Base-by-base conservation (phyloP, 2,888 invertebrate species). In the Tricholauxania praeusta region DNA sequence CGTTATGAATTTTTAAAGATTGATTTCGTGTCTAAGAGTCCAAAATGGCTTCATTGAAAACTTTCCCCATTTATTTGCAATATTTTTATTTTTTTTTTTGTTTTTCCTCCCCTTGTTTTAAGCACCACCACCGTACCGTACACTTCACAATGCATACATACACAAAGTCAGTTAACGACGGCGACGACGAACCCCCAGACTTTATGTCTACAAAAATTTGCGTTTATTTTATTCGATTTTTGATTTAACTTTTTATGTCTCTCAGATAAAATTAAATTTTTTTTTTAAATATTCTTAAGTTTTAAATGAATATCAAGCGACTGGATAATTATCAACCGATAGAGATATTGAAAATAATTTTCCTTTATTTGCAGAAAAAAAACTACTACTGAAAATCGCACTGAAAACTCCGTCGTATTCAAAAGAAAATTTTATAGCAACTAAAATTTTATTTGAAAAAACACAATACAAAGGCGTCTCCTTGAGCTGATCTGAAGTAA, bases 371-470 rank as follows among this genome's bases (percentile, higher is more conserved):
- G 55, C 53, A 55, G 47, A 49, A 17, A 63, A 67, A 53, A 32
- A 39, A 53, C 28, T 60, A 52, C 15, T n/a, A 10, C n/a, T 52
- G 52, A 7, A 48, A 65, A 49, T n/a, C 51, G 39, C 19, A 65
- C 39, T 57, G 48, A 65, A 53, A 59, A 55, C 32, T 55, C 52
- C 72, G 74, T 72, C 74, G 68, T 75, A 28, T 62, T 72, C 72
- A 57, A 39, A 60, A 57, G 72, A 74, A 75, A 71, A 72, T 71
- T 75, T 71, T 74, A 60, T 63, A 71, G 64, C 67, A 67, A 75
- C 74, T 75, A 57, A 71, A 72, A 15, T 39, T 47, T 39, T 32
- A 15, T 51, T 39, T 52, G 32, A 15, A 51, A 10, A 51, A 70
- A 70, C 48, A 68, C 59, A 57, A 68, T 49, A 22, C 70, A 62